Base-by-base conservation (phyloP, 2,888 invertebrate genomes). In the Latheticus oryzae region DNA sequence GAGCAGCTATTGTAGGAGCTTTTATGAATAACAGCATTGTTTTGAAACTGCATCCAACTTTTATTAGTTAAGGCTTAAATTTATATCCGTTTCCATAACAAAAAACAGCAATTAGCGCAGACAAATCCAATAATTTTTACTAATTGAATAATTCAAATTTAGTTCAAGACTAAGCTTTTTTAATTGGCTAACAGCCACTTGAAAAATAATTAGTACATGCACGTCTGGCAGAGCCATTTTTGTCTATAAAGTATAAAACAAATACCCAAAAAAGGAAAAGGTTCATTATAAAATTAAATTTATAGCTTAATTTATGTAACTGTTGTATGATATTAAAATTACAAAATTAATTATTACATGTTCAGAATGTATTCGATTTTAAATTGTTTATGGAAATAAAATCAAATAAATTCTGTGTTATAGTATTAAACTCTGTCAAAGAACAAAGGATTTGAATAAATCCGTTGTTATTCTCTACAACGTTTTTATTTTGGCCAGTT, bases 321-420 rank as follows among this genome's bases (percentile, higher is more conserved):
- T 42, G 28, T 16, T 28, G 28, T 42, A 8, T 24, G 42, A 28
- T 26, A 28, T 28, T 42, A 42, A 42, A 42, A 42, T 42, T 42
- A 42, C 26, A n/a, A n/a, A n/a, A n/a, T n/a, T n/a, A n/a, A n/a
- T n/a, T n/a, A n/a, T n/a, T n/a, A n/a, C n/a, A n/a, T 17, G 9
- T 35, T 11, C 35, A 17, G 32, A 32, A 9, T 32, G 16, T 35
- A 8, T 15, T n/a, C 35, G 9, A 35, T 35, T 35, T 35, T 19
- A 35, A 35, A 35, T 17, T 35, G 3, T 35, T 35, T 13, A 26
- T 26, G 26, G 26, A 3, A 7, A 7, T 26, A 8, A 26, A 8
- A 2, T 7, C 3, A 26, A 8, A 3, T 9, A 12, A 32, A 3
- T 32, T 32, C 13, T 32, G 32, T 3, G 13, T 2, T 12, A 12